Evolutionary conservation across 2,113 vertebrate genomes (phyloP), one percentile per base, ranked within the genome.

Genomic region (Microtus ochrogaster): DNA sequence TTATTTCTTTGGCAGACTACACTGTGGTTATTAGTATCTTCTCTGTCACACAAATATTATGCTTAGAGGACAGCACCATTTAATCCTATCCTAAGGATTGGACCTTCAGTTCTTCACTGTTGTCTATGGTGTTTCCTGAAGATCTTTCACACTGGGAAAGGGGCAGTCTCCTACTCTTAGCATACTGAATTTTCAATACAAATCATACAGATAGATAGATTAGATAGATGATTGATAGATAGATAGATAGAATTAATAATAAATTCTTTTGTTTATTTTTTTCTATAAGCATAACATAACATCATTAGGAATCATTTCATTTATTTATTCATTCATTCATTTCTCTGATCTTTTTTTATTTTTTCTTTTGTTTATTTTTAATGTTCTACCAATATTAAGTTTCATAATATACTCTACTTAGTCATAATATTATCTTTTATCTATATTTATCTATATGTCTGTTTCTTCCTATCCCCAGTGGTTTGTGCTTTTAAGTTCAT

Each of bases 341-440:
- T n/a, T n/a, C n/a, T n/a, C n/a, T n/a, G n/a, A n/a, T n/a, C n/a
- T n/a, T n/a, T n/a, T n/a, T n/a, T n/a, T n/a, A n/a, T n/a, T n/a
- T n/a, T n/a, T 92, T 87, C 36, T 58, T 30, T 92, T 95, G 92
- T 72, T 96, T 93, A 92, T 94, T 78, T 95, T 95, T 89, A 94
- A 78, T 92, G 49, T 94, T 95, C 92, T 96, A 63, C 30, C 47
- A 90, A 63, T 39, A 92, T 61, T 93, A 63, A 94, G 19, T 95
- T 47, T 58, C 26, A 91, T 47, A 85, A 92, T 82, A 94, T 92
- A 90, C 47, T 90, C 84, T 22, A 61, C 33, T 76, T 91, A 95
- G n/a, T 96, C 58, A 86, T 81, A 47, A 87, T 3, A 1, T 55
- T 91, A 84, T 87, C 83, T 73, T 96, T 76, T 85, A 89, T 93